Percentiles rank a stretch among this genome's conserved stretches.
Conservation (phyloP, 2,888 invertebrate genomes). For the Hirtodrosophila cameraria region DNA sequence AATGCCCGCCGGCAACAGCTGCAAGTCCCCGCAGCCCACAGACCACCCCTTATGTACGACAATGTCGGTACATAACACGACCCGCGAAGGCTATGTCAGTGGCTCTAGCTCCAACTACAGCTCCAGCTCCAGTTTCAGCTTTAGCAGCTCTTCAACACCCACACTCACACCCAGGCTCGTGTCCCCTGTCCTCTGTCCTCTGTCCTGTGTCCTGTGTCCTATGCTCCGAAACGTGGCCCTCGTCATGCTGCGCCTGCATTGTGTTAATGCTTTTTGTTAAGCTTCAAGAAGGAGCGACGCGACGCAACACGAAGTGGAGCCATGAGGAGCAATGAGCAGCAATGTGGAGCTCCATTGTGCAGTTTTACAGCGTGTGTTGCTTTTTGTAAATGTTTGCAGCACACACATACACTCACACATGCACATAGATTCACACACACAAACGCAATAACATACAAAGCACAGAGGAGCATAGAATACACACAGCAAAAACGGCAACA, state of each 20-base stretch:
- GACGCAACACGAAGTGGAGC: slow-evolving; percentile 39
- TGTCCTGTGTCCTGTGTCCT: slow-evolving; percentile 37
- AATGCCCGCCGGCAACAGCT: slow-evolving; percentile 77
- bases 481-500: slow-evolving; percentile 38
- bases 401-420: slow-evolving; percentile 42
- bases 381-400: slow-evolving; percentile 72
- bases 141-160: slow-evolving; percentile 5
- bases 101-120: slow-evolving; percentile 13
- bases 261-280: slow-evolving; percentile 80
- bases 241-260: slow-evolving; percentile 80
- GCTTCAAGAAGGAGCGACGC: slow-evolving; percentile 59
- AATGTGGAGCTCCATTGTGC: slow-evolving; percentile 61
- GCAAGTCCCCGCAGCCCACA: slow-evolving; percentile 45
- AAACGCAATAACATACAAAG: slow-evolving; percentile 2
- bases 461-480: slow-evolving; percentile 10
- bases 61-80: slow-evolving; percentile 77
- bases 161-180: too few relatives aligned
- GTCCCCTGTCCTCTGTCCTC: slow-evolving; percentile 38
- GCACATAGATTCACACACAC: slow-evolving; percentile 17
- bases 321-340: slow-evolving; percentile 46
- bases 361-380: slow-evolving; percentile 77
- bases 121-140: slow-evolving; percentile 29
- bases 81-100: slow-evolving; percentile 56
- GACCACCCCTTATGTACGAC: slow-evolving; percentile 60
- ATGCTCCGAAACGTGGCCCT: slow-evolving; percentile 50